These are phyloP conservation scores for Amiota communis DNA, from an alignment of 2,888 invertebrate genomes.

Conservation along the genomic window DNA sequence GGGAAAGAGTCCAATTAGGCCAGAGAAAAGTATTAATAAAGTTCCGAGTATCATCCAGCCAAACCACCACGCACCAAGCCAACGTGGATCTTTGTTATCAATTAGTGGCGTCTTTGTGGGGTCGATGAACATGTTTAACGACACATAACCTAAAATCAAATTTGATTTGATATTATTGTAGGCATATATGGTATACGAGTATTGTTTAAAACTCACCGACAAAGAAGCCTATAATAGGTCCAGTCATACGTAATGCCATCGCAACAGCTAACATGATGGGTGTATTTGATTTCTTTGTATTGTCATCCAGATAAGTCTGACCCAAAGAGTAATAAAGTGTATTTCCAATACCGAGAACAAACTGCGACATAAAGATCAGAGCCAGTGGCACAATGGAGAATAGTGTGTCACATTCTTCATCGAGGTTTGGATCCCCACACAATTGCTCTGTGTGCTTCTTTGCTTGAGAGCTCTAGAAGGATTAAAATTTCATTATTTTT, in stretches of 20 bases:
- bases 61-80: conserved; percentile 86
- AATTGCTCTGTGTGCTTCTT: conserved; percentile 58
- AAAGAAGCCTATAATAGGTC: conserved; percentile 78
- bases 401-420: conserved; percentile 73
- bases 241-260: conserved; percentile 71
- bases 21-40: conserved; percentile 77
- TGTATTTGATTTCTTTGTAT: conserved; percentile 79
- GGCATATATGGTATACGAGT: not conserved
- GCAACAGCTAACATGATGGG: conserved; percentile 76
- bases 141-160: conserved; percentile 63
- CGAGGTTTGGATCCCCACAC: conserved; percentile 58
- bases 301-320: conserved; percentile 81
- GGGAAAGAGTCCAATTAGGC: conserved; percentile 80
- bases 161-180: not conserved
- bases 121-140: conserved; percentile 77
- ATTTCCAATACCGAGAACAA: conserved; percentile 80
- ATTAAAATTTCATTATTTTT: not conserved
- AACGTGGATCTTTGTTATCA: conserved; percentile 77
- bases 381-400: conserved; percentile 76
- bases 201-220: conserved; percentile 69
- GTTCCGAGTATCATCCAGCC: conserved; percentile 76
- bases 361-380: conserved; percentile 79
- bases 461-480: conserved; percentile 50
- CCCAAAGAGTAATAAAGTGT: conserved; percentile 80
- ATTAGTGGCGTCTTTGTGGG: conserved; percentile 77